Base-by-base conservation (phyloP, 2,797 vertebrate species). In the Scarus forsteni region DNA sequence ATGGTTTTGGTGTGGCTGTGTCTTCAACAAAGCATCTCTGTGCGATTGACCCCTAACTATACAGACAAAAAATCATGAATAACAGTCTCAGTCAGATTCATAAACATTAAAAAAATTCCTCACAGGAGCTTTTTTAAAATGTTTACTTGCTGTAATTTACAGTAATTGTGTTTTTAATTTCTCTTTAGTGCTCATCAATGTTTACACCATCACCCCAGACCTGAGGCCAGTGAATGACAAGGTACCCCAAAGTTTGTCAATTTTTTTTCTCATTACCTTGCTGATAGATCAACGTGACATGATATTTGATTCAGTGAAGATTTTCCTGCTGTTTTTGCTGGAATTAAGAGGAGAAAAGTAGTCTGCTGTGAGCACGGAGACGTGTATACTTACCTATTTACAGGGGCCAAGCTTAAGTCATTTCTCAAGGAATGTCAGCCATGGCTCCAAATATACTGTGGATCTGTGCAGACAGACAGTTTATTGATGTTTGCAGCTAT, bases 131-230 rank as follows among this genome's bases (percentile, higher is more conserved):
- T 63, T 44, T 14, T 42, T 58, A n/a, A 0, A 16, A 39, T 52
- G 2, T 12, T 46, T 46, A 8, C 0, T 0, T 15, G 38, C 12
- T 72, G 5, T 19, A 14, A 58, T 42, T 81, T 10, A 39, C 9
- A 43, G 70, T 40, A 70, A 10, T 7, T 64, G 2, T 60, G 0
- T 81, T 70, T 70, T 12, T 80, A 27, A n/a, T 56, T 45, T 72
- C 6, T 76, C 69, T 85, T 55, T 45, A 98, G 97, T 98, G 85
- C 85, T 96, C 77, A 94, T 98, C 88, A 97, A 96, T 36, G 88
- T 97, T 70, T 97, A 96, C 70, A 95, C 92, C 35, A 94, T 98
- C 78, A 95, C 93, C 38, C 96, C 97, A 19, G 93, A 97, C 85
- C 87, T 98, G 87, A 94, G 94, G 54, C 97, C 97, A 0, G 78